These are phyloP conservation scores for Holothuria glaberrima DNA, from an alignment of 35 echinoderm and acorn worm species.

Conservation along the genomic window DNA sequence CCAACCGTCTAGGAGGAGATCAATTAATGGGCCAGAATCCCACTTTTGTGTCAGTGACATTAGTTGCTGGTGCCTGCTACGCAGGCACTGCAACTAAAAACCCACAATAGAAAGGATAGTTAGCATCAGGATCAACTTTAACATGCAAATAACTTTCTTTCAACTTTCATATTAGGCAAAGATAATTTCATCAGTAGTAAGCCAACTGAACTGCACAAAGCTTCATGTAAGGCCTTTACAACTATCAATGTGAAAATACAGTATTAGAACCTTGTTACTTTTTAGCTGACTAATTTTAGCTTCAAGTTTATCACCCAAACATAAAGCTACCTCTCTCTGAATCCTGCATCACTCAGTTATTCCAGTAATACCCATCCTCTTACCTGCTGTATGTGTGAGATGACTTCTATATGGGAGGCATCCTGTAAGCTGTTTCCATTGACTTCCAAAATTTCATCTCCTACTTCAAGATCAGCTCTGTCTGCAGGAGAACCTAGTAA, in stretches of 20 bases:
- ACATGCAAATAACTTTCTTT: no score
- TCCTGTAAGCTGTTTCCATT: slow-evolving; percentile 86
- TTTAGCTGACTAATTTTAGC: neutral
- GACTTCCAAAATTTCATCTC: slow-evolving; percentile 96
- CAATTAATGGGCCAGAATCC: no score
- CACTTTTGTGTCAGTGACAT: no score
- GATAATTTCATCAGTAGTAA: no score
- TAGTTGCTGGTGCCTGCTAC: no score
- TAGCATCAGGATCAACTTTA: no score
- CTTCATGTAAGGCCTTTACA: neutral
- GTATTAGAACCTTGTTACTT: no score
- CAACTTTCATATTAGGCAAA: no score
- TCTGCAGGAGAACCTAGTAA: slow-evolving; percentile 92
- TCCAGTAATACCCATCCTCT: neutral
- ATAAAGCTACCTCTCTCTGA: neutral
- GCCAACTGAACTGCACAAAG: no score
- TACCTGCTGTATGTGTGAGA: slow-evolving; percentile 93
- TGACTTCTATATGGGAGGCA: slow-evolving; percentile 92
- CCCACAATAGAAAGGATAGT: no score
- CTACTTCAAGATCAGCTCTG: slow-evolving; percentile 91
- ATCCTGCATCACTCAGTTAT: neutral
- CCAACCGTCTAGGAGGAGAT: no score
- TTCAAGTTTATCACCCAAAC: neutral
- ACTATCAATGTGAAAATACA: neutral
- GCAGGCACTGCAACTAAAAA: no score